A percentile compares a stretch with the other conserved stretches of the same genome.
phyloP scores from a whole-genome alignment of 1,140 invertebrate genomes.

The Marisa cornuarietis region DNA sequence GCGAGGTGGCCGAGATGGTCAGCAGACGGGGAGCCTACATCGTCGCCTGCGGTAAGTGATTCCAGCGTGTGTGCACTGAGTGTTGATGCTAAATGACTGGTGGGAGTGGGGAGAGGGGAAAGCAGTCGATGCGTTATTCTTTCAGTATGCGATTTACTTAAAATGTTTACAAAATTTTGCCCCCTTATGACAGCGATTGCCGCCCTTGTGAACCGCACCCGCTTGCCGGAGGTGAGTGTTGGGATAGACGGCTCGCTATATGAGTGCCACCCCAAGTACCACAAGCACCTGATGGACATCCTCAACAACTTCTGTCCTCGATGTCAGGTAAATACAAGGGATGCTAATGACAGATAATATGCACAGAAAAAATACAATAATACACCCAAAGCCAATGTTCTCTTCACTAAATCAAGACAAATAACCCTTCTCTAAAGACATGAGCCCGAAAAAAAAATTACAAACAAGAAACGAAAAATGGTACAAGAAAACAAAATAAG shows the following conservation, averaged over 20 bases:
- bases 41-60: constrained; percentile 79
- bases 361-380: too few species aligned
- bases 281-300: constrained; percentile 89
- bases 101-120: too few species aligned
- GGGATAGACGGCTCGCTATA: constrained; percentile 98
- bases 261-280: constrained; percentile 95
- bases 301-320: constrained; percentile 78
- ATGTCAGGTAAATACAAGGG: constrained; percentile 45
- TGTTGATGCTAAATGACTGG: too few species aligned
- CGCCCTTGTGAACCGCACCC: constrained; percentile 78
- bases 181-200: constrained; percentile 71
- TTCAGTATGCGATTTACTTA: neutral
- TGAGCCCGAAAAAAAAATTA: too few species aligned
- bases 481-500: too few species aligned
- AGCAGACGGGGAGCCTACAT: constrained; percentile 91
- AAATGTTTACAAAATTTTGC: neutral
- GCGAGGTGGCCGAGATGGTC: constrained; percentile 90
- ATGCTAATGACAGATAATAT: too few species aligned
- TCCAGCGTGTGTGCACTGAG: too few species aligned
- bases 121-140: too few species aligned
- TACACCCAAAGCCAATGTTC: too few species aligned
- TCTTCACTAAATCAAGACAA: too few species aligned
- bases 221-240: constrained; percentile 86
- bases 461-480: neutral
- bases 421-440: too few species aligned